These are phyloP conservation scores for Halictus quadricinctus DNA, from an alignment of 2,888 invertebrate species.

Conservation along the genomic window DNA sequence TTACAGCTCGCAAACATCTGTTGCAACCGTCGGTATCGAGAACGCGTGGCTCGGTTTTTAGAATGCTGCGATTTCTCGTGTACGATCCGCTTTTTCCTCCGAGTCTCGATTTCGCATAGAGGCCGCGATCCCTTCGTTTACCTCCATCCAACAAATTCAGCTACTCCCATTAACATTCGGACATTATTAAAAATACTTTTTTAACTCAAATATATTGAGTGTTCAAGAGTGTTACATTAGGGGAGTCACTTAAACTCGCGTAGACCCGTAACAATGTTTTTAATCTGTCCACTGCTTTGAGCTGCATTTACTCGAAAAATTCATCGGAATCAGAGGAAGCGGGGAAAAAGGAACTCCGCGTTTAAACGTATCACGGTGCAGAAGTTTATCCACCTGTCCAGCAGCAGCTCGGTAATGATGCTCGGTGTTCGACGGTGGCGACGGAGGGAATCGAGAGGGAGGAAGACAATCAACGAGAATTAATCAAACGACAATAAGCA, in stretches of 20 bases:
- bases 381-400: slow-evolving; percentile 15
- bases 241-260: too few species aligned
- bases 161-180: too few species aligned
- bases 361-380: not conserved
- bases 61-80: not conserved
- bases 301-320: not conserved
- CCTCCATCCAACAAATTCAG: too few species aligned
- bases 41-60: not conserved
- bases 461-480: slow-evolving; percentile 41
- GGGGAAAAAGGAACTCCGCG: not conserved
- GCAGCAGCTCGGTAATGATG: not conserved
- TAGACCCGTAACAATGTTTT: not conserved
- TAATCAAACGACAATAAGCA: slow-evolving; percentile 50
- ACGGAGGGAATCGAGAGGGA: not conserved
- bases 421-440: not conserved
- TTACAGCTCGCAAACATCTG: not conserved
- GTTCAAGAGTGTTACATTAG: too few species aligned
- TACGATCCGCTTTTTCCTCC: too few species aligned
- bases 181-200: too few species aligned
- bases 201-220: too few species aligned
- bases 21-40: not conserved
- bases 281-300: not conserved
- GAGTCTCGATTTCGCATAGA: too few species aligned
- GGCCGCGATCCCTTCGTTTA: too few species aligned
- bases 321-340: not conserved